Percentiles rank a stretch among this genome's conserved stretches.
These are phyloP conservation scores for Ptyas mucosa DNA, from an alignment of 2,113 vertebrate species.

Conservation along the genomic window DNA sequence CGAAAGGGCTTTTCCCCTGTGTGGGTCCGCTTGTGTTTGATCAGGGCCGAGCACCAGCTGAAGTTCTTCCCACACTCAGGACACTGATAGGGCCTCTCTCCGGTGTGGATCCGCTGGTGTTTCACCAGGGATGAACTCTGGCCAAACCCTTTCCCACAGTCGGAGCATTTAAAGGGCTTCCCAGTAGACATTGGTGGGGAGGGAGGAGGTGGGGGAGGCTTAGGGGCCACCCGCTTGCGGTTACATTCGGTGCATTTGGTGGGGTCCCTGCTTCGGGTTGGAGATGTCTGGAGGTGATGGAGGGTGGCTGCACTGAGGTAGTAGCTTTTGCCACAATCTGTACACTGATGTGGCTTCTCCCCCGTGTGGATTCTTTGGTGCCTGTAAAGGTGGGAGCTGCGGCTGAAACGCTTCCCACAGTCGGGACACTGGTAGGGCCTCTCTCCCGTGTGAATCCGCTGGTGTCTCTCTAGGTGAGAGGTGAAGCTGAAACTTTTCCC, in stretches of 20 bases:
- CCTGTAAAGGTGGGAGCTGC: slow-evolving; percentile 80
- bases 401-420: slow-evolving; percentile 82
- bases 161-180: slow-evolving; percentile 57
- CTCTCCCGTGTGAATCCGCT: slow-evolving; percentile 73
- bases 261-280: background rate
- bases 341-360: slow-evolving; percentile 73
- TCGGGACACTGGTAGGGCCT: slow-evolving; percentile 75
- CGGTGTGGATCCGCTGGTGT: slow-evolving; percentile 63
- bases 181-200: background rate
- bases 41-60: slow-evolving; percentile 48
- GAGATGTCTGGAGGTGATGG: background rate
- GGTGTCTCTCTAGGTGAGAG: slow-evolving; percentile 82
- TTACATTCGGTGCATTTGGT: slow-evolving; percentile 12
- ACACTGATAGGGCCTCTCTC: slow-evolving; percentile 43
- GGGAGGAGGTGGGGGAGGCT: background rate
- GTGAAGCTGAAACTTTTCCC: slow-evolving; percentile 83
- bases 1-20: slow-evolving; percentile 59
- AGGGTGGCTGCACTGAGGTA: background rate
- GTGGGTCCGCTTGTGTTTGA: slow-evolving; percentile 31
- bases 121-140: slow-evolving; percentile 64
- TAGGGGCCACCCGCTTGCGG: background rate
- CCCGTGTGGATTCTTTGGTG: slow-evolving; percentile 81
- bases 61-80: slow-evolving; percentile 48
- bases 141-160: slow-evolving; percentile 61
- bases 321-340: slow-evolving; percentile 59